Base-by-base conservation (phyloP, 2,797 vertebrate genomes). In the Microcaecilia unicolor region DNA sequence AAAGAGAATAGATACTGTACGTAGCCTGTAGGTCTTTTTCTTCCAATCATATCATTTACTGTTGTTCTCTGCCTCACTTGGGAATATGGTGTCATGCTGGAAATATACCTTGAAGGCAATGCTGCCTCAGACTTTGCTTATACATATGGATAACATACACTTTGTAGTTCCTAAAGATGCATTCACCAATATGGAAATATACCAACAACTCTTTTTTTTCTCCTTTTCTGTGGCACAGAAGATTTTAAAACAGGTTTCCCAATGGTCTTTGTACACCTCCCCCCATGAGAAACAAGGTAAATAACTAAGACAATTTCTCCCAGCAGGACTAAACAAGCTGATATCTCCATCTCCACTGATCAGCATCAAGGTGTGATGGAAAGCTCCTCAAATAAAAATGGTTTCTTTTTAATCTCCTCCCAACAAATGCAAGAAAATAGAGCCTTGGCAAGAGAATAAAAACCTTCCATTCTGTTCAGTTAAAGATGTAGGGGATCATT, bases 141-240 rank as follows among this genome's bases (percentile, higher is more conserved):
- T 80, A 78, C 83, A 82, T 83, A 80, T 81, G 83, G 80, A 84
- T 80, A 78, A 78, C 66, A 58, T 69, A 72, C 61, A 68, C 78
- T 80, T 78, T 68, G 70, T 80, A 72, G 65, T 58, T 80, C 80
- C 79, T 70, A 64, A 61, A 80, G 80, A 76, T 78, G 73, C 78
- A 83, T 73, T 77, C 78, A 80, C 79, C 58, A 80, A 63, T 58
- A 56, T 66, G 78, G 62, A 73, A 82, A 75, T 62, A 69, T 55
- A 76, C 70, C 70, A 70, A 72, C 56, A 64, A 70, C 66, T 70
- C 75, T 73, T 59, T 63, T 61, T 66, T 61, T 47, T 65, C 64
- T 61, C 58, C 54, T 74, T 72, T 65, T 73, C 57, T 46, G 44
- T 43, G 58, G 47, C 51, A 55, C 55, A 64, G 66, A 74, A 68